phyloP scores from a whole-genome alignment of 2,888 invertebrate genomes.

The Cremastinae sp. region DNA sequence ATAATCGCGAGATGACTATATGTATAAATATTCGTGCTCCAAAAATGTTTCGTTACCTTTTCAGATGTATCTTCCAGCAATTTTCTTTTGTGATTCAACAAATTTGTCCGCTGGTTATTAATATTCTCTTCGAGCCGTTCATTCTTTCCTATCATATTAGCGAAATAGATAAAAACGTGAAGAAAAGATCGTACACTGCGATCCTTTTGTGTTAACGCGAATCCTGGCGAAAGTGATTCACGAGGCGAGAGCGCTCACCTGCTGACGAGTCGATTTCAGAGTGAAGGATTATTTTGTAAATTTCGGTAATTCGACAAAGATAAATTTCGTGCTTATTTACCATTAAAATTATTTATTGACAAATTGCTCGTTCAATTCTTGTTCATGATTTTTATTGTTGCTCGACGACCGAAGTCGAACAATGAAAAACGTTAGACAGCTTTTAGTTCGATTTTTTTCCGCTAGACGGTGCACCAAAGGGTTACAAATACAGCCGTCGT shows the following conservation, averaged over 20 bases:
- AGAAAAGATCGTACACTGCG: background rate
- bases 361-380: slow-evolving; percentile 12
- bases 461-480: slow-evolving; percentile 26
- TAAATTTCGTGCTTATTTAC: slow-evolving; percentile 1
- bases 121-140: slow-evolving; percentile 65
- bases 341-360: slow-evolving; percentile 8
- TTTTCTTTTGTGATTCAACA: slow-evolving; percentile 73
- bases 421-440: background rate
- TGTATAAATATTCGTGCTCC: too few relatives aligned
- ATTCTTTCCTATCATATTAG: slow-evolving; percentile 73
- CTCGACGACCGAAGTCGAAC: background rate
- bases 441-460: slow-evolving; percentile 28
- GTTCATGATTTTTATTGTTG: slow-evolving; percentile 12
- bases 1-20: too few relatives aligned
- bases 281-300: slow-evolving; percentile 1
- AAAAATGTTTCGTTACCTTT: slow-evolving; percentile 67
- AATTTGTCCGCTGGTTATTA: slow-evolving; percentile 67
- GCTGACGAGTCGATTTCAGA: too few relatives aligned
- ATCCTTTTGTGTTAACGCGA: slow-evolving; percentile 22
- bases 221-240: slow-evolving; percentile 45
- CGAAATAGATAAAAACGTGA: slow-evolving; percentile 18
- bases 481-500: too few relatives aligned
- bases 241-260: too few relatives aligned
- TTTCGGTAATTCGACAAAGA: slow-evolving; percentile 4
- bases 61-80: slow-evolving; percentile 71